These are phyloP conservation scores for Ferrisia virgata DNA, from an alignment of 2,888 invertebrate genomes.

Conservation along the genomic window DNA sequence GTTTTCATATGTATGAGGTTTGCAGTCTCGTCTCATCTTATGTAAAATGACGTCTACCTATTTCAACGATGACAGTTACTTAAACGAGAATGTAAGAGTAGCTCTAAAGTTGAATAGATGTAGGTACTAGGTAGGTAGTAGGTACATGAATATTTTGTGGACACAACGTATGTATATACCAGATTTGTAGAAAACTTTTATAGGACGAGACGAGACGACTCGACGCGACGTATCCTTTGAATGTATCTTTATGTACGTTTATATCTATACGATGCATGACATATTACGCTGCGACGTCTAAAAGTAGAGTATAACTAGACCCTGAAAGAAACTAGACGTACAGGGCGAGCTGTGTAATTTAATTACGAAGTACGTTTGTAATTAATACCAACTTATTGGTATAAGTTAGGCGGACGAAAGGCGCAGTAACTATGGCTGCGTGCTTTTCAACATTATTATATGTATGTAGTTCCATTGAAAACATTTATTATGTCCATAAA, in stretches of 20 bases:
- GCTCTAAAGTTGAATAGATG: too few species aligned
- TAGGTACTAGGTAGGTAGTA: too few species aligned
- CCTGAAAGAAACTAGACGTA: background rate
- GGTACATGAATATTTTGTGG: background rate
- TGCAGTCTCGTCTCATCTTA: too few species aligned
- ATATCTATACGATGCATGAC: too few species aligned
- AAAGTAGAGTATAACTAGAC: background rate
- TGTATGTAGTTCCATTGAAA: background rate
- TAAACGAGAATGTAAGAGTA: background rate
- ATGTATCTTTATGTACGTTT: background rate
- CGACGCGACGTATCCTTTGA: background rate
- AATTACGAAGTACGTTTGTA: background rate
- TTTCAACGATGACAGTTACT: background rate
- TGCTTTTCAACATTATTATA: background rate
- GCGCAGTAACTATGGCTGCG: background rate
- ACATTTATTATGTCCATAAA: slow-evolving; percentile 9
- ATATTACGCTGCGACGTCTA: background rate
- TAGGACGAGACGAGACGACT: background rate
- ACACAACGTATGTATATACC: background rate
- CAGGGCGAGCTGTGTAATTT: background rate
- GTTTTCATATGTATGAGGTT: too few species aligned
- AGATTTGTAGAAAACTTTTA: background rate
- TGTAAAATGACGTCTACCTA: too few species aligned
- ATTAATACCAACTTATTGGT: background rate
- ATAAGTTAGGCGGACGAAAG: background rate